phyloP scores from a whole-genome alignment of 2,113 vertebrate species.

The Canis aureus region DNA sequence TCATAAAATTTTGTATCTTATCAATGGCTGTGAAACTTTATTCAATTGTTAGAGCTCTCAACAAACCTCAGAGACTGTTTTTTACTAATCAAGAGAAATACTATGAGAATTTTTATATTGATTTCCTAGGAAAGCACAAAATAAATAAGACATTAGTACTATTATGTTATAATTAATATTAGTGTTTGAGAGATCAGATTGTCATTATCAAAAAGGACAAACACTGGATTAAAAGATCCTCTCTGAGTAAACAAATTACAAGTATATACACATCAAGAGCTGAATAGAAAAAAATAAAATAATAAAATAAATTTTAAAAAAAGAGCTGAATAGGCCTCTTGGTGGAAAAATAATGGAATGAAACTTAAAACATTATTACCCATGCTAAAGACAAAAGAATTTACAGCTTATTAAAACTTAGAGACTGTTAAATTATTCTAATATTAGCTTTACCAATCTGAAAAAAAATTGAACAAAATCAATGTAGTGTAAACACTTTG shows the following conservation, averaged over 20 bases:
- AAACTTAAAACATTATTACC: conserved; percentile 47
- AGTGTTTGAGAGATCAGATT: not conserved
- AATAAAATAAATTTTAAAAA: too few species aligned
- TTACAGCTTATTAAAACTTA: conserved; percentile 42
- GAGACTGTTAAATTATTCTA: conserved; percentile 19
- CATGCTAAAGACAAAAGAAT: not conserved
- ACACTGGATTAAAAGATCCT: not conserved
- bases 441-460: not conserved
- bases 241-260: not conserved
- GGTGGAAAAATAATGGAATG: not conserved
- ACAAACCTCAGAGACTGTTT: not conserved
- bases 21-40: not conserved
- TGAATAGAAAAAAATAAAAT: not conserved
- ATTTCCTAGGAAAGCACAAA: conserved; percentile 43
- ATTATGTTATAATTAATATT: not conserved
- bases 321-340: not conserved
- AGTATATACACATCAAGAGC: not conserved
- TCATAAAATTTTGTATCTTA: not conserved
- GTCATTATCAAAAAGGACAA: conserved; percentile 25
- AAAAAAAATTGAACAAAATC: conserved; percentile 50
- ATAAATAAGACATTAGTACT: not conserved
- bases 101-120: not conserved
- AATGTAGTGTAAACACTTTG: not conserved
- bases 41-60: not conserved
- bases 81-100: conserved; percentile 38